Evolutionary conservation across 2,888 invertebrate species (phyloP).

Genomic region (Autographa gamma): DNA sequence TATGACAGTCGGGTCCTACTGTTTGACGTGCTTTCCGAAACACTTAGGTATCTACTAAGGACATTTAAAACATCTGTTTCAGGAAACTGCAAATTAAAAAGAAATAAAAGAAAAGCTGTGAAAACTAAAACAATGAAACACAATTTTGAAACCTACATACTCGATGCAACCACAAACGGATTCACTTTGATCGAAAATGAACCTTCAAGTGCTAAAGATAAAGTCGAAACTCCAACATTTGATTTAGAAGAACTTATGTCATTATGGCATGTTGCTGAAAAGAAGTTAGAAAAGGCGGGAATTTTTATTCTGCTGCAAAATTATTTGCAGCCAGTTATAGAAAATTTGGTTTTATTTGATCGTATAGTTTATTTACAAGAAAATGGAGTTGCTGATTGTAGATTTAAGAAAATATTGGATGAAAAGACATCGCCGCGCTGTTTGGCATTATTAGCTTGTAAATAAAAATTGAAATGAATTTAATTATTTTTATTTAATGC

Average conservation of each 20-base stretch:
- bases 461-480: conserved; percentile 70
- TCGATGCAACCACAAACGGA: conserved; percentile 69
- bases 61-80: conserved; percentile 66
- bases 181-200: conserved; percentile 65
- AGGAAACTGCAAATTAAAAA: conserved; percentile 84
- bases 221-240: conserved; percentile 52
- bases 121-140: conserved; percentile 69
- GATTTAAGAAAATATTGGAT: conserved; percentile 89
- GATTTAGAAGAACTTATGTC: conserved; percentile 66
- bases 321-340: conserved; percentile 75
- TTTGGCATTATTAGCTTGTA: conserved; percentile 89
- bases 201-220: conserved; percentile 9
- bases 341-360: conserved; percentile 80
- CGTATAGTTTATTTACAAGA: conserved; percentile 78
- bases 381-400: conserved; percentile 70
- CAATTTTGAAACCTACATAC: conserved; percentile 74
- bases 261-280: conserved; percentile 71
- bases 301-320: conserved; percentile 79
- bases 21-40: too few species aligned
- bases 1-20: too few species aligned
- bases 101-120: conserved; percentile 82
- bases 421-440: conserved; percentile 91
- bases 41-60: too few species aligned
- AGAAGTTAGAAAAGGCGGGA: conserved; percentile 72
- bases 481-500: conserved; percentile 56